Evolutionary conservation across 2,797 vertebrate species (phyloP), one percentile per base, ranked within the genome.

Genomic region (Alectoris magna): DNA sequence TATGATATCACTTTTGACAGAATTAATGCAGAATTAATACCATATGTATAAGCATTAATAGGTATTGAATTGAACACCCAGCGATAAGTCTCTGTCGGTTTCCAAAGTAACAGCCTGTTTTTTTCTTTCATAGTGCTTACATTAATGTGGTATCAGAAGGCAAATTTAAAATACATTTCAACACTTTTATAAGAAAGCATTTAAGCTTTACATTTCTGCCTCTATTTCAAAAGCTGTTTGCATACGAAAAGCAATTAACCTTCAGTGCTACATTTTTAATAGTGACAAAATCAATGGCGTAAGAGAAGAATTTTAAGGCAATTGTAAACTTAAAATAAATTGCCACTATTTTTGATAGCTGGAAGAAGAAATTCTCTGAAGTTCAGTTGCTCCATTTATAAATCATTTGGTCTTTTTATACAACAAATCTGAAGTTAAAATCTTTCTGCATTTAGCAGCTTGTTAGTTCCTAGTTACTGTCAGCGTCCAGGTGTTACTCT

Each of bases 1-100:
- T 90, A 98, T 98, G 97, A 98, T 98, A 98, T 98, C 96, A 98
- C 95, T 98, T 98, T 97, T 97, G 96, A 98, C 97, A 97, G 98
- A 98, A 98, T 98, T 98, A 98, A 98, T 97, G 92, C 91, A 94
- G 95, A 98, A 98, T 98, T 98, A 98, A 97, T 98, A 97, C 97
- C 98, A 98, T 96, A 98, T 98, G 98, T 97, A 97, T 93, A 97
- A 97, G 95, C 93, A 98, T 96, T 98, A 98, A 98, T 98, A 97
- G 79, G 93, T 97, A 97, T 96, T 96, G 96, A 97, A 97, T 97
- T 97, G 97, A 97, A 96, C 85, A 96, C 80, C 83, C 90, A 92
- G 85, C 93, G 96, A 97, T 97, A 97, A 97, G 95, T 96, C 89
- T 89, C 49, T 93, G 84, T 87, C 7, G 44, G 94, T 98, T 97